These are phyloP conservation scores for Turritopsis dohrnii DNA, from an alignment of 30 jellyfish, hydroid and myxozoan species.

Conservation along the genomic window DNA sequence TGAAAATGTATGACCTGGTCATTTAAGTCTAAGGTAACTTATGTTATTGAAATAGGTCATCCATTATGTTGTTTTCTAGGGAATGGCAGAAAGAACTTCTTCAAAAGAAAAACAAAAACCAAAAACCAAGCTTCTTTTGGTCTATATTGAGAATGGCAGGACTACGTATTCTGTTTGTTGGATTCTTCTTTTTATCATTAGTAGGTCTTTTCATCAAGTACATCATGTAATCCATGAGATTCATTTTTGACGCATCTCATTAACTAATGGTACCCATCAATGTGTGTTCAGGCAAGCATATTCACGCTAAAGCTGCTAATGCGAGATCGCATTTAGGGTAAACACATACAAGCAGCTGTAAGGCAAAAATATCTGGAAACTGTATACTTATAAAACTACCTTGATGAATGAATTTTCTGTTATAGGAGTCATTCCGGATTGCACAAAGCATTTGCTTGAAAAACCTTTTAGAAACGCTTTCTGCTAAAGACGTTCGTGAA, in stretches of 20 bases:
- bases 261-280: neutral
- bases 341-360: too few relatives aligned
- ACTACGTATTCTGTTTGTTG: neutral
- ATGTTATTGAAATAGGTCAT: neutral
- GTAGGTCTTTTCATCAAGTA: neutral
- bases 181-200: neutral
- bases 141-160: neutral
- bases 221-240: too few relatives aligned
- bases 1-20: neutral
- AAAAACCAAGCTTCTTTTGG: conserved; percentile 23
- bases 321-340: too few relatives aligned
- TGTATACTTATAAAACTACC: neutral
- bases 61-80: neutral
- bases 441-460: conserved; percentile 27
- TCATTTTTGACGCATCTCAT: neutral
- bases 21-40: neutral
- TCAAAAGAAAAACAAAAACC: neutral
- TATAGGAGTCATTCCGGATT: conserved; percentile 26
- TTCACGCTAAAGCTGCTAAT: too few relatives aligned
- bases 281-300: neutral
- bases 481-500: conserved; percentile 11
- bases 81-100: conserved; percentile 21
- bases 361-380: too few relatives aligned
- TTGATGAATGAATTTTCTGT: neutral
- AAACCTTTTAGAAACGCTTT: conserved; percentile 28